Base-by-base conservation (phyloP, 2,797 vertebrate species). In the Rhinichthys osculus region DNA sequence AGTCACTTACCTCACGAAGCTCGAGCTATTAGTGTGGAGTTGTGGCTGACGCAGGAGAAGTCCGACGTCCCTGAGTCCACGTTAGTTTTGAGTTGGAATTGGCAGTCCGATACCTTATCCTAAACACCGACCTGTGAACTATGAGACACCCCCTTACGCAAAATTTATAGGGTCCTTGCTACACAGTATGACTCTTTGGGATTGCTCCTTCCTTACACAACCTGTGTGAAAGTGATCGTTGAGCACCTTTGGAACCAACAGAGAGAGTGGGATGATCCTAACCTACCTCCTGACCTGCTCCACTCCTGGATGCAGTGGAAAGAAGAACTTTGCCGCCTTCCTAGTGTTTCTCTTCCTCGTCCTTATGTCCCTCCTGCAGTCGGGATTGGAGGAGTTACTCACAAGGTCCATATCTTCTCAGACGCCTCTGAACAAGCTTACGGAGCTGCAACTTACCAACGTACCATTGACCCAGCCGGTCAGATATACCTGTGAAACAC, bases 361-460 rank as follows among this genome's bases (percentile, higher is more conserved):
- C 27, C 54, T 14, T 80, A 85, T 19, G 54, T 50, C 4, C 35
- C 62, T 9, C 3, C 38, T 6, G 21, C 8, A 17, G 57, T 42
- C 1, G 23, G 44, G 42, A 38, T 33, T 0, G 11, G 35, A 2
- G 40, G 6, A 1, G 8, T 21, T 11, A 77, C 21, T 17, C 57
- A 9, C 4, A 1, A 85, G 5, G 23, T 78, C 4, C 66, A 78
- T 6, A 62, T 79, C 4, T 83, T 83, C 21, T 30, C 23, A 10
- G 17, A 78, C 27, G 54, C 67, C 5, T 72, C 69, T 19, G 54
- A 84, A 38, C 52, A 50, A 52, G 86, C 76, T 11, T 87, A 74
- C 13, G 69, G 76, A 3, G 66, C 82, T 0, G 62, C 64, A 30
- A 70, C 54, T 16, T 85, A 85, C 62, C 19, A 78, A 21, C 10